phyloP scores from a whole-genome alignment of 2,797 vertebrate species.

The Neosilurus hyrtlii region DNA sequence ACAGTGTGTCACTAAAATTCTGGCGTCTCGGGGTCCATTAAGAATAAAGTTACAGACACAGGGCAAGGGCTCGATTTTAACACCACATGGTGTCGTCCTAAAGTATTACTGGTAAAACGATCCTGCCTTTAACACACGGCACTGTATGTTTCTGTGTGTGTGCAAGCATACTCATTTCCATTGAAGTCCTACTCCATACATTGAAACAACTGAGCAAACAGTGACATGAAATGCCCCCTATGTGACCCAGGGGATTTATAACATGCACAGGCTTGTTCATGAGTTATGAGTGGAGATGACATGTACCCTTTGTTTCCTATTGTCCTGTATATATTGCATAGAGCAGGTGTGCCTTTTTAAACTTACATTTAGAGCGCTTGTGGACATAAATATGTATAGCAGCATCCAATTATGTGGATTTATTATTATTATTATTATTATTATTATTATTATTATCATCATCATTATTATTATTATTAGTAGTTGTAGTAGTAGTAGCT shows the following conservation, averaged over 20 bases:
- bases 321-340: conserved; percentile 18
- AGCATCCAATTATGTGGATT: not conserved
- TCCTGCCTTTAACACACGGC: conserved; percentile 4
- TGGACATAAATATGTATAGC: not conserved
- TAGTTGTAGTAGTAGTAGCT: no score
- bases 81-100: conserved; percentile 38
- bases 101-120: conserved; percentile 35
- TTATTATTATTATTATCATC: conserved; percentile 4
- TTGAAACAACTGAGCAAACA: conserved; percentile 42
- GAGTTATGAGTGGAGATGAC: conserved; percentile 15
- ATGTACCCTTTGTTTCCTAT: conserved; percentile 7
- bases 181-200: not conserved
- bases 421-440: no score
- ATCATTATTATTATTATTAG: no score
- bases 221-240: conserved; percentile 24
- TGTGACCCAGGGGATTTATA: conserved; percentile 24
- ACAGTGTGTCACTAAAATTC: conserved; percentile 1
- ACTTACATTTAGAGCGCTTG: not conserved
- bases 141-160: not conserved
- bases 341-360: not conserved
- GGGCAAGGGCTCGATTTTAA: conserved; percentile 32
- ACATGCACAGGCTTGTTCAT: conserved; percentile 30
- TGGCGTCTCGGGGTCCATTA: conserved; percentile 27
- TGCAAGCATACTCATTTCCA: not conserved
- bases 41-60: conserved; percentile 11